phyloP scores from a whole-genome alignment of 2,888 invertebrate species.

The Choreutis nemorana region DNA sequence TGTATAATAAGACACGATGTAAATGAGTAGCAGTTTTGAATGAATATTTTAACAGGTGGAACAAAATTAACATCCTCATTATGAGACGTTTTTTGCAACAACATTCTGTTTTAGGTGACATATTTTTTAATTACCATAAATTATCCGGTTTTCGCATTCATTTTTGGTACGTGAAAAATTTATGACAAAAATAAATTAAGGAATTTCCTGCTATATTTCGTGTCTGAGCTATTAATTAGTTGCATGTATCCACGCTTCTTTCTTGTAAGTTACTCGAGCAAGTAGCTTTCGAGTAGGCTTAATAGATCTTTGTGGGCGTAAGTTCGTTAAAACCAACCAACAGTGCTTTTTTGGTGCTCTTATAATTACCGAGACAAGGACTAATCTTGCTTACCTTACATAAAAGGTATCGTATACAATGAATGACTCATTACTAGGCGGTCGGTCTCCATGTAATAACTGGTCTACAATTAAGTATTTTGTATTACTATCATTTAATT shows the following conservation, averaged over 20 bases:
- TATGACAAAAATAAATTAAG: constrained; percentile 7
- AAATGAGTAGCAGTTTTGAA: constrained; percentile 37
- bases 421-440: constrained; percentile 41
- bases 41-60: constrained; percentile 36
- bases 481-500: too few relatives aligned
- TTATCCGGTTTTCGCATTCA: neutral
- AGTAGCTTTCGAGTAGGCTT: constrained; percentile 16
- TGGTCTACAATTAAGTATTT: constrained; percentile 4
- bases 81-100: constrained; percentile 36
- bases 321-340: too few relatives aligned
- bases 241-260: constrained; percentile 7
- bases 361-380: too few relatives aligned
- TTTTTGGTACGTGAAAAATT: neutral
- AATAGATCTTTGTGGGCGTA: constrained; percentile 35
- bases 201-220: constrained; percentile 7
- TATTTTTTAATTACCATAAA: constrained; percentile 7
- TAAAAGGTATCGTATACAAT: too few relatives aligned
- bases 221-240: too few relatives aligned
- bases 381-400: too few relatives aligned
- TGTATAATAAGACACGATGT: constrained; percentile 49
- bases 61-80: constrained; percentile 47
- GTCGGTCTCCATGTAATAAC: constrained; percentile 21
- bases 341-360: too few relatives aligned
- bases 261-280: constrained; percentile 5
- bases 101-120: constrained; percentile 1